Percentiles rank a stretch among this genome's conserved stretches.
These are phyloP conservation scores for Phrynocephalus guinanensis DNA, from an alignment of 2,797 vertebrate species.

Conservation along the genomic window DNA sequence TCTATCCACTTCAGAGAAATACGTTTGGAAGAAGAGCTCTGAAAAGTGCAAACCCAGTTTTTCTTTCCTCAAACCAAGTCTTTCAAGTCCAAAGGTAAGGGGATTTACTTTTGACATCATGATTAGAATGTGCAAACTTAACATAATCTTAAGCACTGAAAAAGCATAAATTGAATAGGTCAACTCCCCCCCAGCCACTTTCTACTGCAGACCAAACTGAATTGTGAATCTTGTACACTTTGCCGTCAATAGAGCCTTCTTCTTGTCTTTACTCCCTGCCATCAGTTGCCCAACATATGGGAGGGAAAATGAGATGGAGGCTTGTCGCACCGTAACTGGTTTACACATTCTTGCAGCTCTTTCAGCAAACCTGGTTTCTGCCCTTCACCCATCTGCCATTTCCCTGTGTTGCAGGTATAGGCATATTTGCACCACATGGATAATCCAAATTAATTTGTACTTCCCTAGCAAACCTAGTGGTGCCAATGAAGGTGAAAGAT, in stretches of 20 bases:
- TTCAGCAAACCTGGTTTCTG: background rate
- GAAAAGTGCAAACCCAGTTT: background rate
- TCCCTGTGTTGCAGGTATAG: background rate
- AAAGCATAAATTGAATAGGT: background rate
- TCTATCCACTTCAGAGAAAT: background rate
- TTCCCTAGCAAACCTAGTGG: background rate
- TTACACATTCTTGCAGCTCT: background rate
- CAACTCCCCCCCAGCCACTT: accelerated
- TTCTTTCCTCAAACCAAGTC: constrained; percentile 7
- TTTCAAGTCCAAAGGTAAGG: constrained; percentile 24
- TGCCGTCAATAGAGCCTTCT: background rate
- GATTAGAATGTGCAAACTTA: background rate
- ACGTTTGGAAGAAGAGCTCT: background rate
- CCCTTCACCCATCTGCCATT: background rate
- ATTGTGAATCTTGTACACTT: background rate
- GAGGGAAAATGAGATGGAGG: background rate
- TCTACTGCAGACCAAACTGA: background rate
- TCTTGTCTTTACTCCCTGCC: background rate
- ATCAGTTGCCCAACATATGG: background rate
- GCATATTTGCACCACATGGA: background rate
- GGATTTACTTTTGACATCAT: background rate
- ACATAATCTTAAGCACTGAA: background rate
- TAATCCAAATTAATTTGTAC: background rate
- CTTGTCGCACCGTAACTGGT: background rate
- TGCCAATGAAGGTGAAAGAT: background rate